These are phyloP conservation scores for Porites lutea DNA, from an alignment of 64 coral and sea anemone species.

Conservation along the genomic window DNA sequence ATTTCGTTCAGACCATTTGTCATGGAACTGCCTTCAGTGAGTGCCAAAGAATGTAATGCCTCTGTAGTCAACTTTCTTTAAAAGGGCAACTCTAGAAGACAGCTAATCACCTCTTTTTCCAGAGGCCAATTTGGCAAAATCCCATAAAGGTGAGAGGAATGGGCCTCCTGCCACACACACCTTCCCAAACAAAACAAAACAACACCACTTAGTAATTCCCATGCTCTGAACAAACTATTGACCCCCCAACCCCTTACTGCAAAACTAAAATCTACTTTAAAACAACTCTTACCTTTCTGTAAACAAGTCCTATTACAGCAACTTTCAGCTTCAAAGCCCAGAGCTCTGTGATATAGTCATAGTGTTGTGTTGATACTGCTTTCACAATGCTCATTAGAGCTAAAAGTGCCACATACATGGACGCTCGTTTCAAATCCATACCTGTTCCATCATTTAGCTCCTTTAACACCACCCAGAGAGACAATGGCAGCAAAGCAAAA, in stretches of 20 bases:
- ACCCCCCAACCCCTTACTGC: not conserved
- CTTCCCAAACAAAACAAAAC: too few relatives aligned
- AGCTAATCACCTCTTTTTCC: too few relatives aligned
- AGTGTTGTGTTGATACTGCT: conserved; percentile 20
- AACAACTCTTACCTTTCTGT: not conserved
- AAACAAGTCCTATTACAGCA: not conserved
- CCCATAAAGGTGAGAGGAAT: too few relatives aligned
- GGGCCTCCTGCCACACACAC: too few relatives aligned
- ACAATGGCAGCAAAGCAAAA: not conserved
- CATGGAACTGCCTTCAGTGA: too few relatives aligned
- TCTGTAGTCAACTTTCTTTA: too few relatives aligned
- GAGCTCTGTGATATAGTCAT: not conserved
- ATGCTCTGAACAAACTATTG: not conserved
- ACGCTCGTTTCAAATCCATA: not conserved
- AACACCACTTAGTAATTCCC: too few relatives aligned
- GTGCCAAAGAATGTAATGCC: too few relatives aligned
- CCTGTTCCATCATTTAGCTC: not conserved
- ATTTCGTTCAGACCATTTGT: too few relatives aligned
- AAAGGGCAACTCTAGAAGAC: too few relatives aligned
- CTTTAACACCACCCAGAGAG: conserved; percentile 3
- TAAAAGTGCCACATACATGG: conserved; percentile 9
- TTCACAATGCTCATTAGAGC: not conserved
- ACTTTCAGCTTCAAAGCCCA: conserved; percentile 10
- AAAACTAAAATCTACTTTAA: not conserved
- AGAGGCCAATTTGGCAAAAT: too few relatives aligned